Percentiles rank a stretch among this genome's conserved stretches.
Conservation (phyloP, 2,888 invertebrate genomes). For the Dolichomitus sp. region DNA sequence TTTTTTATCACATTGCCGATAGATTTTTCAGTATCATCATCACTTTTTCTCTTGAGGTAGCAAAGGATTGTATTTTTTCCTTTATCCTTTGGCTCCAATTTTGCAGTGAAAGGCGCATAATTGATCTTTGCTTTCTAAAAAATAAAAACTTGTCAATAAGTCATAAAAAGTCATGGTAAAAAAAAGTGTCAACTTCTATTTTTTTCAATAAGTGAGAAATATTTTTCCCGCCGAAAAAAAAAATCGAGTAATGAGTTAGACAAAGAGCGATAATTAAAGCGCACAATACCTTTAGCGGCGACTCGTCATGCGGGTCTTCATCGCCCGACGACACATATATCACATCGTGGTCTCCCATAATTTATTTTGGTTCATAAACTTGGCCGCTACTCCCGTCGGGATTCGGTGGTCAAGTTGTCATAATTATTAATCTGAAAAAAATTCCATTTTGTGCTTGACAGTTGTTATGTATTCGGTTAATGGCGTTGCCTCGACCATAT, state of each 20-base stretch:
- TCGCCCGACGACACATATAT: constrained; percentile 78
- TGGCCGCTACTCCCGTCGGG: background rate
- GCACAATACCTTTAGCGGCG: constrained; percentile 68
- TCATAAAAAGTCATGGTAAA: background rate
- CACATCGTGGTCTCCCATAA: constrained; percentile 69
- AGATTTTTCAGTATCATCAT: background rate
- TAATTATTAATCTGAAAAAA: background rate
- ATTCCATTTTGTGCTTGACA: background rate
- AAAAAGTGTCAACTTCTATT: background rate
- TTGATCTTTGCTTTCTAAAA: background rate
- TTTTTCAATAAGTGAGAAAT: background rate
- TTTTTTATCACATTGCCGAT: background rate
- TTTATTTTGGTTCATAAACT: background rate
- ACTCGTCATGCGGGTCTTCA: constrained; percentile 48
- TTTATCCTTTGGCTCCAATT: background rate
- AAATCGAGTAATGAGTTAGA: background rate
- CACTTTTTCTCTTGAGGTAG: background rate
- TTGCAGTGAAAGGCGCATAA: background rate
- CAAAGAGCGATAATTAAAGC: constrained; percentile 7
- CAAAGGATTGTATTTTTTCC: background rate
- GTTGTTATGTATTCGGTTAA: constrained; percentile 7
- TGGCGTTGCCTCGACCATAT: constrained; percentile 21
- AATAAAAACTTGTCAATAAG: background rate
- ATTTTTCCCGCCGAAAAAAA: constrained; percentile 23
- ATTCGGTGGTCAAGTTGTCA: background rate